phyloP scores from a whole-genome alignment of 2,113 vertebrate genomes.

The Carollia perspicillata region DNA sequence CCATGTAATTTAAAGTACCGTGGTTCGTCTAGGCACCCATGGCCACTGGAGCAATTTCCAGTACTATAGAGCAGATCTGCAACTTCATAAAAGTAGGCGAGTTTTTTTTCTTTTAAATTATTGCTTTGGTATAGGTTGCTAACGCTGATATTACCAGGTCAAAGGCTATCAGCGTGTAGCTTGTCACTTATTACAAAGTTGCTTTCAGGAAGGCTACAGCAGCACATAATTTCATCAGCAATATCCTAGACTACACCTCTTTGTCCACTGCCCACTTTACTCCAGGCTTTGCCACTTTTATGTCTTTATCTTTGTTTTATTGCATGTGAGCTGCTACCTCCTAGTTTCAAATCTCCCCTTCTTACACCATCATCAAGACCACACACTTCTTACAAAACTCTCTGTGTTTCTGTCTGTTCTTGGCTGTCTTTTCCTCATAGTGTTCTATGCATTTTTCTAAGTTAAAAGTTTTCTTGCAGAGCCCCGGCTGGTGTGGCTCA shows the following conservation, averaged over 20 bases:
- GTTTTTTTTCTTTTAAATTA: no score
- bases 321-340: not conserved
- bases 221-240: not conserved
- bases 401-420: not conserved
- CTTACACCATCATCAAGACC: not conserved
- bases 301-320: not conserved
- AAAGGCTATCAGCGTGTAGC: not conserved
- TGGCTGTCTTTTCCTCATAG: not conserved
- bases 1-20: not conserved
- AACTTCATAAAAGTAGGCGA: not conserved
- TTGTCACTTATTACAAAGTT: not conserved
- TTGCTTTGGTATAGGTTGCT: not conserved
- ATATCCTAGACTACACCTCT: not conserved
- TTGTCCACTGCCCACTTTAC: not conserved
- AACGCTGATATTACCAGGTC: not conserved
- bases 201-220: not conserved
- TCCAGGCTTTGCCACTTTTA: not conserved
- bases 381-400: not conserved
- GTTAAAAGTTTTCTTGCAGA: not conserved
- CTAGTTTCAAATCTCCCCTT: not conserved
- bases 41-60: fast-evolving
- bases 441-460: not conserved
- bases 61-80: not conserved
- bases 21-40: not conserved
- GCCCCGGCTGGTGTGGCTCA: no score